phyloP scores from a whole-genome alignment of 2,797 vertebrate genomes.

The Poecilia gillii region DNA sequence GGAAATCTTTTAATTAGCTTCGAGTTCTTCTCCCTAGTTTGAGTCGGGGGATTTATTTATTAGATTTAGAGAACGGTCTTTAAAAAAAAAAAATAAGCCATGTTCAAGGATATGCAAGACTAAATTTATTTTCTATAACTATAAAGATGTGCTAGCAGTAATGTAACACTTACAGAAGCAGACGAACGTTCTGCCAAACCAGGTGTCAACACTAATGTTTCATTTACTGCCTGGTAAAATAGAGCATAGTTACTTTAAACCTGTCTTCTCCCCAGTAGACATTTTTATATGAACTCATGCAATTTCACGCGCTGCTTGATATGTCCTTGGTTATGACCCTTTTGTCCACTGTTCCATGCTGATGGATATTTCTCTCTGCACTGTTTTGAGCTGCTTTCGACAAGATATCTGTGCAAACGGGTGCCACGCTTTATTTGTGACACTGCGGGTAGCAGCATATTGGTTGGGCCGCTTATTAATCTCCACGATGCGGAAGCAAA shows the following conservation, averaged over 20 bases:
- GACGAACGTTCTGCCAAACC: constrained; percentile 26
- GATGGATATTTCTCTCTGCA: constrained; percentile 26
- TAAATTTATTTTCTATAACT: constrained; percentile 5
- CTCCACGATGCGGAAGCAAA: constrained; percentile 18
- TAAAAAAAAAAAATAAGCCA: constrained; percentile 8
- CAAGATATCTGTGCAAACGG: constrained; percentile 40
- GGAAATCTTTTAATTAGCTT: constrained; percentile 61
- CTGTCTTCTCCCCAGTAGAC: constrained; percentile 35
- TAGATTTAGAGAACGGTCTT: not conserved
- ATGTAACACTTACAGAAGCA: constrained; percentile 20
- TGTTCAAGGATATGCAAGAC: not conserved
- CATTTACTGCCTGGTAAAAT: constrained; percentile 33
- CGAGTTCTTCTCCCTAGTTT: constrained; percentile 25
- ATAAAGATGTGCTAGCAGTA: not conserved
- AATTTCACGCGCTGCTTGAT: constrained; percentile 61
- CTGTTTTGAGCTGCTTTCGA: constrained; percentile 37
- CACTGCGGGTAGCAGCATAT: constrained; percentile 38
- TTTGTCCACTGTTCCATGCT: constrained; percentile 32
- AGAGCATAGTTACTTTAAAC: constrained; percentile 30
- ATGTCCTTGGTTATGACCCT: constrained; percentile 60
- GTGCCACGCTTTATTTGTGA: constrained; percentile 49
- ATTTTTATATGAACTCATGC: constrained; percentile 54
- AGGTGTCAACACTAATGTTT: constrained; percentile 34
- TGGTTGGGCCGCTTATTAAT: constrained; percentile 47
- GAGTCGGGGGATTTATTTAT: not conserved